Base-by-base conservation (phyloP, 2,113 vertebrate genomes). In the Sterrhoptilus dennistouni region DNA sequence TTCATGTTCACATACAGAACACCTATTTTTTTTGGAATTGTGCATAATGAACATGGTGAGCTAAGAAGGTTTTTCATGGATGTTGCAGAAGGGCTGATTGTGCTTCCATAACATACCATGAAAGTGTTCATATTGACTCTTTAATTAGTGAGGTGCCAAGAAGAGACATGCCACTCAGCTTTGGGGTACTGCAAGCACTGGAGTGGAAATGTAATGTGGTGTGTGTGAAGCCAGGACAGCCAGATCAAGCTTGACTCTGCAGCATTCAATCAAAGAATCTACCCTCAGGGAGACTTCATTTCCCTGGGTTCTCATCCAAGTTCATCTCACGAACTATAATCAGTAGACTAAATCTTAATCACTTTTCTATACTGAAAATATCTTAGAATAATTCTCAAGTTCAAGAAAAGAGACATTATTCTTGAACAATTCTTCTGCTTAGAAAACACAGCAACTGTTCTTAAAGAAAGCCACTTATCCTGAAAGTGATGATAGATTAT, bases 381-480 rank as follows among this genome's bases (percentile, higher is more conserved):
- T 63, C 56, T 76, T 61, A 38, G 20, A 92, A 74, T 59, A 91
- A 83, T 57, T 93, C 40, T 56, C 12, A 28, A 71, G 42, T 86
- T 95, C 4, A n/a, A 87, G 63, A 76, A 66, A 56, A 90, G 59
- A 77, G 28, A 4, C 71, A 42, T 83, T 95, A 90, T 64, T 93
- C 68, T 60, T 47, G 15, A 86, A 53, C 83, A 94, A 92, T 71
- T 66, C 54, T 68, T 81, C 85, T 83, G 40, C 88, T 95, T 78
- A 74, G 47, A 68, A 93, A 92, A 84, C 71, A 94, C 59, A 75
- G 75, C 76, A 94, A 96, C 57, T 60, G 21, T 45, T 90, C 85
- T 60, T 92, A 93, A 94, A 86, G 82, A 80, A 96, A 94, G 68
- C 33, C 79, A 94, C 72, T 95, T 90, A 92, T 23, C 49, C 53